Evolutionary conservation across 2,888 invertebrate species (phyloP), one percentile per base, ranked within the genome.

Genomic region (Hipparchia sbordonii): DNA sequence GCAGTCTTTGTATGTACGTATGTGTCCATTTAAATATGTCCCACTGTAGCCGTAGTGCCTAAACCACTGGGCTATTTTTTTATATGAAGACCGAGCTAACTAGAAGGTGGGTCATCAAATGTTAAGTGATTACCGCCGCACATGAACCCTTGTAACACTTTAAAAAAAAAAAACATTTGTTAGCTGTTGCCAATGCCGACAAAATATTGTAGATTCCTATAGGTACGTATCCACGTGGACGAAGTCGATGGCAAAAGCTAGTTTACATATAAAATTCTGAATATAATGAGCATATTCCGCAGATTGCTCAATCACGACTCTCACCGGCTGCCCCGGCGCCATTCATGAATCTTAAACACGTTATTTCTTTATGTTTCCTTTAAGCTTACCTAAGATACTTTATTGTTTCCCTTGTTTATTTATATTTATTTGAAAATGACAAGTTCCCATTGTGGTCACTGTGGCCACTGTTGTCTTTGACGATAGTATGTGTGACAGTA

Each of bases 271-370:
- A 23, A 67, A 45, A 39, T 56, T n/a, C 56, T 54, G n/a, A 67
- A 67, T 69, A 61, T 69, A 45, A 67, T 65, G 65, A 52, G 56
- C 46, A 23, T 67, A 67, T 48, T 61, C 69, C n/a, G 61, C 10
- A 13, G 61, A 69, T 69, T 69, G 69, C 61, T 52, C 48, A 60
- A 69, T 68, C 68, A 68, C 68, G 68, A 61, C 68, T 60, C 69
- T 69, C 70, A 4, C 63, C 56, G 62, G 60, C 33, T n/a, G 33
- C 51, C 70, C 59, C 62, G 66, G 75, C 62, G 74, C 74, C 71
- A 63, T 71, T 66, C 72, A 67, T 74, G 76, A 74, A 76, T 76
- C 67, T 76, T 76, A 74, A 76, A 73, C 67, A 74, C 66, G 59
- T 72, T 60, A 57, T 65, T 70, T 72, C 67, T 76, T 71, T 76